Evolutionary conservation across 2,888 invertebrate species (phyloP).

Genomic region (Eurois occulta): DNA sequence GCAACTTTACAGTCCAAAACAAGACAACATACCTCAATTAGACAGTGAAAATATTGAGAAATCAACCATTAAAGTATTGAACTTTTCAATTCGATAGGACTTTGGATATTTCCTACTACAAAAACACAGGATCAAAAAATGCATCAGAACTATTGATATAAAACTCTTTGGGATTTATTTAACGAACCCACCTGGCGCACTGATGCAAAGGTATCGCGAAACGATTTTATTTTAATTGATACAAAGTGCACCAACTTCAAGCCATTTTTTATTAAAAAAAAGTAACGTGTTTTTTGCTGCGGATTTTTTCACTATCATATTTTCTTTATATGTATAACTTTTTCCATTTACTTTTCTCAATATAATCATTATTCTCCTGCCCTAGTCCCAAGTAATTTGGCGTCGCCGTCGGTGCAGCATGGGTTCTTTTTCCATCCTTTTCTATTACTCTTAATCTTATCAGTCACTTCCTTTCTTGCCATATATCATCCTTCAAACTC

Average conservation of each 20-base stretch:
- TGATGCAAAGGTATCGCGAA: constrained; percentile 11
- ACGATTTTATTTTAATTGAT: constrained; percentile 20
- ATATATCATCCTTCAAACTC: too few relatives aligned
- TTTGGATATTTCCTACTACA: neutral
- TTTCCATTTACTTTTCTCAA: neutral
- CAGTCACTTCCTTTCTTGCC: too few relatives aligned
- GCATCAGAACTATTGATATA: neutral
- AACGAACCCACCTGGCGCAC: constrained; percentile 24
- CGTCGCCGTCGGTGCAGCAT: too few relatives aligned
- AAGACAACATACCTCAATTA: neutral
- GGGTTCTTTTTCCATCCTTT: too few relatives aligned
- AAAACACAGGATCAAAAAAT: neutral
- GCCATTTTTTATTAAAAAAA: constrained; percentile 2
- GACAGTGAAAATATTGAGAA: neutral
- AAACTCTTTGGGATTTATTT: constrained; percentile 33
- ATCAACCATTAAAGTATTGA: neutral
- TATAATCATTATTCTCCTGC: neutral
- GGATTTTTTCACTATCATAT: neutral
- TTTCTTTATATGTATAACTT: neutral
- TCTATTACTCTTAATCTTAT: neutral
- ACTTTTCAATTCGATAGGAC: neutral
- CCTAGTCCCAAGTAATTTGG: neutral
- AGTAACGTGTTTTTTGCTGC: neutral
- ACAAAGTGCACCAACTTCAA: neutral
- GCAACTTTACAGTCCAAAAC: neutral